Conservation (phyloP, 1,140 invertebrate species). For the Ruditapes philippinarum region DNA sequence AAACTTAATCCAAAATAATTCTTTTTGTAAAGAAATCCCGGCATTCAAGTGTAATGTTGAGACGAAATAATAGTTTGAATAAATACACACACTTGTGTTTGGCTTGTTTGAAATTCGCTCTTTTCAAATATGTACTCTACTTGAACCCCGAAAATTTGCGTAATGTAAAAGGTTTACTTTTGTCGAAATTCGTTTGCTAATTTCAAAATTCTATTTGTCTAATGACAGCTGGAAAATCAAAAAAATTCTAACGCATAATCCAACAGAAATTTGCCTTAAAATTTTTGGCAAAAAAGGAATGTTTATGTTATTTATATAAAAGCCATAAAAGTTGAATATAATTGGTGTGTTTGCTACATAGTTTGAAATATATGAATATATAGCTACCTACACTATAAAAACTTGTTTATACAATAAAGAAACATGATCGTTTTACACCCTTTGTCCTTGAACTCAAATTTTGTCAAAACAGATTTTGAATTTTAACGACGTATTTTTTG, state of each 20-base stretch:
- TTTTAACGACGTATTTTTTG: neutral
- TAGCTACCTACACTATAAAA: neutral
- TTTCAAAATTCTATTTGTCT: neutral
- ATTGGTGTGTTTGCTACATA: no score
- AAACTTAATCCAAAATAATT: constrained; percentile 47
- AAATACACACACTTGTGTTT: constrained; percentile 9
- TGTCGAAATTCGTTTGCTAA: neutral
- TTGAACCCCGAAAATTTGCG: constrained; percentile 10
- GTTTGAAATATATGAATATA: no score
- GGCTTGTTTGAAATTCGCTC: constrained; percentile 11
- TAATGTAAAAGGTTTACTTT: neutral
- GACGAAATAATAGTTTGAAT: constrained; percentile 12
- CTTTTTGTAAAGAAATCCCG: constrained; percentile 49
- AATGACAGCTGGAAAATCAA: neutral
- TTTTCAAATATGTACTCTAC: constrained; percentile 34
- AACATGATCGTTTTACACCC: neutral
- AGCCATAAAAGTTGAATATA: no score
- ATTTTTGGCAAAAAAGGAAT: no score
- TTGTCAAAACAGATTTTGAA: neutral
- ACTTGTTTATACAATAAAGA: neutral
- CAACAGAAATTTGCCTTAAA: no score
- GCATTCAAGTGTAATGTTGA: constrained; percentile 1
- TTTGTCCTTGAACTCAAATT: neutral
- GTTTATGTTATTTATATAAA: neutral
- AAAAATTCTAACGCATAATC: no score